Conservation (phyloP, 30 jellyfish, hydroid and myxozoan species). For the Clytia hemisphaerica region DNA sequence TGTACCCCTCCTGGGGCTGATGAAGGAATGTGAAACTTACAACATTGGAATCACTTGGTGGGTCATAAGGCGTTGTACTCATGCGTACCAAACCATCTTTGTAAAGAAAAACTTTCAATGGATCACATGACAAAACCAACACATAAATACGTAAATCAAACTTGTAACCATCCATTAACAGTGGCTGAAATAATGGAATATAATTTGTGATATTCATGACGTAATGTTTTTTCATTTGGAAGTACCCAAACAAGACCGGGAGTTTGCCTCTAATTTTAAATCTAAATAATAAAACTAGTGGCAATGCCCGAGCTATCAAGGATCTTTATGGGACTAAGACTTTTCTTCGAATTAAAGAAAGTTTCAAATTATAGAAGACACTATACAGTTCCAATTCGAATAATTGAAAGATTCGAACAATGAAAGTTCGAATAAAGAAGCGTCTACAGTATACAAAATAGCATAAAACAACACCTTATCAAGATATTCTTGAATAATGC, state of each 20-base stretch:
- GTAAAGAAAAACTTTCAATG: slow-evolving; percentile 45
- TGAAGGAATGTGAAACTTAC: slow-evolving; percentile 24
- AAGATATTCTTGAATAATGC: slow-evolving; percentile 62
- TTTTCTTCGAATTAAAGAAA: too few relatives aligned
- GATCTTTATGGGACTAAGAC: too few relatives aligned
- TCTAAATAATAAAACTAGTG: too few relatives aligned
- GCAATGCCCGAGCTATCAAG: too few relatives aligned
- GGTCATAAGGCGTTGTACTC: slow-evolving; percentile 57
- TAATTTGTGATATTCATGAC: neutral
- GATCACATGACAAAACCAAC: slow-evolving; percentile 69
- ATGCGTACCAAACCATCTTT: slow-evolving; percentile 84
- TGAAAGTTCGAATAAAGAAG: neutral
- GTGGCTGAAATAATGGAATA: slow-evolving; percentile 33
- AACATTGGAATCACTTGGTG: slow-evolving; percentile 60
- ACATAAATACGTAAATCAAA: slow-evolving; percentile 71
- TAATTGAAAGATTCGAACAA: too few relatives aligned
- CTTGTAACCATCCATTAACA: slow-evolving; percentile 71
- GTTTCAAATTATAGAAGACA: too few relatives aligned
- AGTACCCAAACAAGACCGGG: neutral
- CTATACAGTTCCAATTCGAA: too few relatives aligned
- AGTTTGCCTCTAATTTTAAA: too few relatives aligned
- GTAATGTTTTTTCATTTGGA: neutral
- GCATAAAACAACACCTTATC: slow-evolving; percentile 61
- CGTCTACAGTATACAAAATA: neutral
- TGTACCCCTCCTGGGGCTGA: too few relatives aligned